Evolutionary conservation across 2,797 vertebrate genomes (phyloP), one percentile per base, ranked within the genome.

Genomic region (Acipenser transmontanus): DNA sequence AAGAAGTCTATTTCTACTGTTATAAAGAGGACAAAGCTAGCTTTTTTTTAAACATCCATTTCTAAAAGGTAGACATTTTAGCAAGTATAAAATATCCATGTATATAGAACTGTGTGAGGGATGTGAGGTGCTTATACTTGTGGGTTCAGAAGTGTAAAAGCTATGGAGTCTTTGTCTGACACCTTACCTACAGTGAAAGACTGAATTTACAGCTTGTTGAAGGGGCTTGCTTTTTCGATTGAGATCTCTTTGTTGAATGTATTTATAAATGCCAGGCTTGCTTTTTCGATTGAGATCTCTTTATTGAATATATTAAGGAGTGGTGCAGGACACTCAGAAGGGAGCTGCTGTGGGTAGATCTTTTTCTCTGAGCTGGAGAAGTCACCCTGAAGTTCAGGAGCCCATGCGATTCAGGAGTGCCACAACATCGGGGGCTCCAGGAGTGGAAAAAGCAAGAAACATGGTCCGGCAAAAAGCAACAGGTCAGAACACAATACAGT

Each of bases 351-450:
- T 94, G n/a, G 91, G 93, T 1, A 92, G 95, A 17, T 94, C 95
- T 6, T 98, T 98, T 84, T 99, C 97, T 47, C 82, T 99, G 70
- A 98, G 94, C 75, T 97, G 95, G 96, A 93, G 91, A 68, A 95
- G 90, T 77, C 92, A 96, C 17, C 93, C 90, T 12, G 95, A 97
- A 56, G 76, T 85, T 70, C 89, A 91, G 61, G 96, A 98, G 74
- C 97, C 96, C 1, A 97, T 98, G 96, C 89, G 97, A 71, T 93
- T 96, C 72, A 89, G 97, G 75, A 97, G 95, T 6, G 97, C 97
- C 61, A 99, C 97, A 6, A 99, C 97, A 1, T 98, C 97, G 2
- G 97, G 97, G 76, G 94, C 95, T 10, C 95, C 95, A 0, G 95
- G 94, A 59, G 94, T 96, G 52, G 97, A 99, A 78, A 98, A 96